Percentiles rank a stretch among this genome's conserved stretches.
Evolutionary conservation across 2,797 vertebrate genomes (phyloP).

Genomic region (Moxostoma hubbsi): DNA sequence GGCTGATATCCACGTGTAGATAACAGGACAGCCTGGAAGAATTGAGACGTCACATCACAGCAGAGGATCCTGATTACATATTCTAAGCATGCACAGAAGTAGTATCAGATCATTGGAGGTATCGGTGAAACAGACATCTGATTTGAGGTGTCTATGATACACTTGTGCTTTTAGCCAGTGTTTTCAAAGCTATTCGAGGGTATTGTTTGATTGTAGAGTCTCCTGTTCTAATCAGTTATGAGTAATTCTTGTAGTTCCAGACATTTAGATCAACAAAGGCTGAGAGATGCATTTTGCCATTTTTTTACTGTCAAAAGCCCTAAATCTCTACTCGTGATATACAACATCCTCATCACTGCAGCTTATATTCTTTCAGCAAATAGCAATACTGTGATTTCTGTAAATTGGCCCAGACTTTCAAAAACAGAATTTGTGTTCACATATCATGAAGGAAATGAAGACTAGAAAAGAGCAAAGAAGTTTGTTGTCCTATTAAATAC

Average conservation of each 20-base stretch:
- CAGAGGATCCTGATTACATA: conserved; percentile 22
- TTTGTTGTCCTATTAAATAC: conserved; percentile 59
- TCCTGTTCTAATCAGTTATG: conserved; percentile 21
- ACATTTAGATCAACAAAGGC: conserved; percentile 22
- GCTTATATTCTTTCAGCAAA: conserved; percentile 45
- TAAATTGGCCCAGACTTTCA: conserved; percentile 45
- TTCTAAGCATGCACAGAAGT: conserved; percentile 30
- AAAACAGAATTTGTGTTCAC: conserved; percentile 42
- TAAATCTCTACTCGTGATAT: conserved; percentile 41
- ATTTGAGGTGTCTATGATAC: conserved; percentile 37
- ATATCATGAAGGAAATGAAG: conserved; percentile 35
- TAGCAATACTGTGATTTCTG: conserved; percentile 27
- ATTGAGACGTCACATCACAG: conserved; percentile 54
- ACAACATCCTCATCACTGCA: conserved; percentile 36
- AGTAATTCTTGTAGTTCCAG: neutral
- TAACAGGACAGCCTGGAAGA: conserved; percentile 40
- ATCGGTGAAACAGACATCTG: conserved; percentile 47
- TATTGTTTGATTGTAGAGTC: conserved; percentile 36
- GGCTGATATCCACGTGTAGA: conserved; percentile 50
- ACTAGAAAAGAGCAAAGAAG: conserved; percentile 51
- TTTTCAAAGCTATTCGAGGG: conserved; percentile 22
- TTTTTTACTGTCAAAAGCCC: conserved; percentile 38
- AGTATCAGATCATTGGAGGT: conserved; percentile 42
- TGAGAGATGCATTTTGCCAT: conserved; percentile 33
- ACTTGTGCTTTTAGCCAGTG: conserved; percentile 19